Conservation (phyloP, 2,113 vertebrate genomes). For the Manacus vitellinus region DNA sequence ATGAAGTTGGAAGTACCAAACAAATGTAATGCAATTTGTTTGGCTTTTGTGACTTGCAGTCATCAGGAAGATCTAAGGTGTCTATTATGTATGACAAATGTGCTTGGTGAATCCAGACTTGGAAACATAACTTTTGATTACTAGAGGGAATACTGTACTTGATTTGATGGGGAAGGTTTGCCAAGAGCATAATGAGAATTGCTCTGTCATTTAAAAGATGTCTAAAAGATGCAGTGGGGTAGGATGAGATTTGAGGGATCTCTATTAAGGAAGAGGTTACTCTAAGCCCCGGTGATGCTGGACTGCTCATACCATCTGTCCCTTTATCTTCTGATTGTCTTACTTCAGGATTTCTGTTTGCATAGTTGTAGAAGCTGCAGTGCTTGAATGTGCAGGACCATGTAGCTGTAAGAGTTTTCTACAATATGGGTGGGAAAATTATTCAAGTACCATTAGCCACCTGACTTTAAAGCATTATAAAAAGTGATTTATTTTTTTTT, state of each 20-base stretch:
- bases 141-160: background rate
- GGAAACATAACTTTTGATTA: constrained; percentile 10
- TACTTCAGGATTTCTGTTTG: background rate
- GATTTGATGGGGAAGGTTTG: background rate
- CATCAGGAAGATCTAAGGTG: background rate
- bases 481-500: background rate
- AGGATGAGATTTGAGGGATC: background rate
- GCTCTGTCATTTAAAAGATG: background rate
- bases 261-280: background rate
- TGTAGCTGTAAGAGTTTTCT: background rate
- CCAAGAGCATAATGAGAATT: background rate
- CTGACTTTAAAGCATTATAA: background rate
- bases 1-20: background rate
- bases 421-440: background rate
- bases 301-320: background rate
- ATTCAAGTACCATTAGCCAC: background rate
- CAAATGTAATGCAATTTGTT: background rate
- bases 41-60: background rate
- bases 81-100: background rate
- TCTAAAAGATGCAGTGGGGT: background rate
- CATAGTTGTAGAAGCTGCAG: background rate
- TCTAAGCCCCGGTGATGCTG: background rate
- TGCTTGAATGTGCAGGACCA: background rate
- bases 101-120: background rate
- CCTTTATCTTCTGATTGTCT: background rate